A percentile compares a stretch with the other conserved stretches of the same genome.
These are phyloP conservation scores for Holothuria leucospilota DNA, from an alignment of 53 echinoderm and acorn worm species.

Conservation along the genomic window DNA sequence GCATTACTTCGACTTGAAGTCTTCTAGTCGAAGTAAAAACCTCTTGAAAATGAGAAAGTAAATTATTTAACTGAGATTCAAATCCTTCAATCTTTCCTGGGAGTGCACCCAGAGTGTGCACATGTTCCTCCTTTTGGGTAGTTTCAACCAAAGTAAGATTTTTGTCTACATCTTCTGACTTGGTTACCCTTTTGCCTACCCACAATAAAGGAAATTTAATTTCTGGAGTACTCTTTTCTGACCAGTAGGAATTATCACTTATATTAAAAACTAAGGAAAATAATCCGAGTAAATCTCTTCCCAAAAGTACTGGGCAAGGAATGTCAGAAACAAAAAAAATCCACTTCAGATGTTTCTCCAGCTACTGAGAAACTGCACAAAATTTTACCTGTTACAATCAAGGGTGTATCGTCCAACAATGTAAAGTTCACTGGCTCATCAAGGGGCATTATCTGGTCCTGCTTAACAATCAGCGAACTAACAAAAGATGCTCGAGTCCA, in stretches of 20 bases:
- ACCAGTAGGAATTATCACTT: slow-evolving; percentile 10
- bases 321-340: background rate
- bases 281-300: background rate
- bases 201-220: background rate
- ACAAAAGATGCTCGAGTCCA: no score
- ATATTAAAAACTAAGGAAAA: slow-evolving; percentile 2
- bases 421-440: background rate
- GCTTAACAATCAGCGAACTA: no score
- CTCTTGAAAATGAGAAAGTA: background rate
- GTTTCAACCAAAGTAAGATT: no score
- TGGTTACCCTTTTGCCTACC: no score
- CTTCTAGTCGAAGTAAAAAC: no score
- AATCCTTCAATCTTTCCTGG: slow-evolving; percentile 32
- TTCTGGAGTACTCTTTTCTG: background rate
- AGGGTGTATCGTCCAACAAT: background rate
- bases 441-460: background rate
- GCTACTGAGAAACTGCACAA: background rate
- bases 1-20: no score
- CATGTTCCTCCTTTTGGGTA: no score
- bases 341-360: background rate
- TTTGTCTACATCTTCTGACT: no score
- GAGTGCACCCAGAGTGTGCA: slow-evolving; percentile 15
- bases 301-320: background rate
- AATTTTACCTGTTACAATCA: background rate
- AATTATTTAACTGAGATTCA: background rate